These are phyloP conservation scores for Rhabditophanes sp. DNA, from an alignment of 2,888 invertebrate genomes.

Conservation along the genomic window DNA sequence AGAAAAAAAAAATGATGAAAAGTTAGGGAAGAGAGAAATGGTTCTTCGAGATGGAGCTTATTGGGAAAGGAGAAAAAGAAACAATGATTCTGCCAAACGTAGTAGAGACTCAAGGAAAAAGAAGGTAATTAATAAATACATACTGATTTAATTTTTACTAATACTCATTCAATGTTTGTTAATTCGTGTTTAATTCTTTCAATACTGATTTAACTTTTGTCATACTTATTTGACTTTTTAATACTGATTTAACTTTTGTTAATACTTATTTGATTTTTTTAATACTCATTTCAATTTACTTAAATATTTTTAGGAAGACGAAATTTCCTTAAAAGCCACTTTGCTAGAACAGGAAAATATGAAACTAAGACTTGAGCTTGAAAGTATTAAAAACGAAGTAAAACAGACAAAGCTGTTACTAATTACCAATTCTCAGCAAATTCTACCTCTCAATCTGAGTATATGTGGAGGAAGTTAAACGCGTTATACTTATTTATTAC, in stretches of 20 bases:
- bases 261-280: conserved; percentile 1
- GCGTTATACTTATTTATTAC: too few relatives aligned
- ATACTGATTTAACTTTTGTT: neutral
- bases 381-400: conserved; percentile 15
- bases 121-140: conserved; percentile 47
- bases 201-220: neutral
- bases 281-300: neutral
- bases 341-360: conserved; percentile 59
- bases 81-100: conserved; percentile 84
- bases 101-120: conserved; percentile 73
- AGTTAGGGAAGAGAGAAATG: too few relatives aligned
- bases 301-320: conserved; percentile 55
- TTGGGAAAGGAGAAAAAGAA: conserved; percentile 69
- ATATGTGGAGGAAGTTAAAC: too few relatives aligned
- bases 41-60: conserved; percentile 66
- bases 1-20: too few relatives aligned
- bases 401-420: too few relatives aligned
- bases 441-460: too few relatives aligned
- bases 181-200: neutral
- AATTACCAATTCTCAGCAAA: too few relatives aligned
- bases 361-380: conserved; percentile 26
- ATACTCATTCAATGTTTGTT: neutral
- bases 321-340: conserved; percentile 71
- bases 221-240: conserved; percentile 6
- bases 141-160: too few relatives aligned